Evolutionary conservation across 2,113 vertebrate species (phyloP).

Genomic region (Merops nubicus): DNA sequence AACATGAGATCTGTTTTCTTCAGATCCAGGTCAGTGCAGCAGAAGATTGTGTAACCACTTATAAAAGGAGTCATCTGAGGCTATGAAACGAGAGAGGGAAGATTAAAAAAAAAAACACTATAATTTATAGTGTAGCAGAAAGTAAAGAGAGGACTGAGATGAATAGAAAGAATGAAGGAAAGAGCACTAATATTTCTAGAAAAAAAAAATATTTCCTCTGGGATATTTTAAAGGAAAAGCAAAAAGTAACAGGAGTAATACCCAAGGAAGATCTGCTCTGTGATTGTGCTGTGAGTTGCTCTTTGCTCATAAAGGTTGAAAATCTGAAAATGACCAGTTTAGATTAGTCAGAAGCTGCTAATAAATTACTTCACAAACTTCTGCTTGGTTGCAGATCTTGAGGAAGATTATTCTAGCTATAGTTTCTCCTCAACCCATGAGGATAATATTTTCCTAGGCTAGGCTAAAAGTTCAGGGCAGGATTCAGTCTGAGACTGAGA

Average conservation of each 20-base stretch:
- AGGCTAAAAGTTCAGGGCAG: neutral
- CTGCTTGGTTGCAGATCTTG: neutral
- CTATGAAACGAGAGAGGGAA: neutral
- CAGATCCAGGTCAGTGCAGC: neutral
- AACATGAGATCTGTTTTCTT: neutral
- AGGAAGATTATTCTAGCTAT: neutral
- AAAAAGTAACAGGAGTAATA: neutral
- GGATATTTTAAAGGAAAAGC: neutral
- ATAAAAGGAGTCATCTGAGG: neutral
- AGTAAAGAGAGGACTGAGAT: neutral
- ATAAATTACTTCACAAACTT: neutral
- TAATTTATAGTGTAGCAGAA: neutral
- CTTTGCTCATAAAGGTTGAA: neutral
- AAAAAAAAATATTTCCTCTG: neutral
- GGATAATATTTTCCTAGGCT: neutral
- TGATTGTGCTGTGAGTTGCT: neutral
- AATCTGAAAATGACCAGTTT: neutral
- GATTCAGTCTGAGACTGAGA: neutral
- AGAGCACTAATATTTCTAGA: neutral
- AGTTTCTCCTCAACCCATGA: neutral
- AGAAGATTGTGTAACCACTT: neutral
- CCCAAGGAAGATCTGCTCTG: neutral
- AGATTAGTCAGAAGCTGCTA: neutral
- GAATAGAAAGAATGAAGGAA: neutral
- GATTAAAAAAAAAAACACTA: neutral